Percentiles rank a stretch among this genome's conserved stretches.
These are phyloP conservation scores for Cancer borealis DNA, from an alignment of 2,888 invertebrate species.

Conservation along the genomic window DNA sequence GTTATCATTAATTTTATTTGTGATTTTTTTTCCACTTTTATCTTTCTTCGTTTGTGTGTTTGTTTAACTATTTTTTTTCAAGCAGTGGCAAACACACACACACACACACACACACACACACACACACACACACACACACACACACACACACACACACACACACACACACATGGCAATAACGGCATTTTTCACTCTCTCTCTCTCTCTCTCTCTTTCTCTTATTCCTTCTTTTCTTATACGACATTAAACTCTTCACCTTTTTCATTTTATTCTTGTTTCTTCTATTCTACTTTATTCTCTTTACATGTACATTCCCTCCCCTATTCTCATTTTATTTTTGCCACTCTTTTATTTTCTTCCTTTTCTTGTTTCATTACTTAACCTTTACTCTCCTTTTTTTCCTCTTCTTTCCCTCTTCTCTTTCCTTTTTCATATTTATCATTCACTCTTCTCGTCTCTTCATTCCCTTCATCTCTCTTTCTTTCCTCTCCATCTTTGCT, in stretches of 20 bases:
- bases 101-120: conserved; percentile 51
- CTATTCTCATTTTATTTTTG: background rate
- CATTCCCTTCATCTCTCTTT: background rate
- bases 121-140: conserved; percentile 52
- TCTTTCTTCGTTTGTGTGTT: background rate
- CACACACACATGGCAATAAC: background rate
- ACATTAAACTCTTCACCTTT: conserved; percentile 17
- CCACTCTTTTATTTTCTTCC: background rate
- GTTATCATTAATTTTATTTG: background rate
- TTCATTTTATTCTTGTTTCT: background rate
- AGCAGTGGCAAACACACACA: conserved; percentile 5
- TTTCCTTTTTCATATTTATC: background rate
- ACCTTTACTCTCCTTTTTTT: background rate
- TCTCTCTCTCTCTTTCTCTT: background rate
- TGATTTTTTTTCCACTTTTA: background rate
- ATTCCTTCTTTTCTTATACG: background rate
- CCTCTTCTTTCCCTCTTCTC: background rate
- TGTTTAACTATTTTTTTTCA: background rate
- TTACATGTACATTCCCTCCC: background rate
- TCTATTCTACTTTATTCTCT: background rate
- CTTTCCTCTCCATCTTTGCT: background rate
- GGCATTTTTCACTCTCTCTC: background rate
- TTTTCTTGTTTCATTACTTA: too few relatives aligned
- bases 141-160: conserved; percentile 54
- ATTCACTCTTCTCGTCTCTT: background rate